A percentile compares a stretch with the other conserved stretches of the same genome.
Evolutionary conservation across 2,888 invertebrate species (phyloP).

Genomic region (Perithous albicinctus): DNA sequence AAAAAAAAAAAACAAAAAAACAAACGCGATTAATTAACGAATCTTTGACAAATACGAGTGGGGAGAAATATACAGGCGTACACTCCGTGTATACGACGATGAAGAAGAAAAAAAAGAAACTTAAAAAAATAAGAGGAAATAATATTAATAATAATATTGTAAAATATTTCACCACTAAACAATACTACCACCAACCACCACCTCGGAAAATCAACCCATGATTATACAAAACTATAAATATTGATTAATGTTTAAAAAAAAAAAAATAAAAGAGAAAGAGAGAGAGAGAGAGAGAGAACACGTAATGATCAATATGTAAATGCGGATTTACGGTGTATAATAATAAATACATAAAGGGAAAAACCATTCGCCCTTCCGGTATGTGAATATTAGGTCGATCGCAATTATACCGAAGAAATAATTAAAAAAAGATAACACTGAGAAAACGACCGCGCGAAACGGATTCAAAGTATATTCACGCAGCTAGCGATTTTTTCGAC

Average conservation of each 20-base stretch:
- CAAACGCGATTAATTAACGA: conserved; percentile 40
- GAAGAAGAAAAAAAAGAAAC: conserved; percentile 43
- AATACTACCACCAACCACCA: conserved; percentile 21
- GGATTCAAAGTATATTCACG: conserved; percentile 61
- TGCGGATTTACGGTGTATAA: conserved; percentile 47
- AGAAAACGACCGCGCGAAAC: conserved; percentile 29
- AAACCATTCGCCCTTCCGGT: conserved; percentile 59
- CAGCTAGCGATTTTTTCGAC: conserved; percentile 68
- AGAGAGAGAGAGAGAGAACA: too few species aligned
- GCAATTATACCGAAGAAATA: conserved; percentile 46
- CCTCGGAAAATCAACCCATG: conserved; percentile 27
- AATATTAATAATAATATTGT: conserved; percentile 3
- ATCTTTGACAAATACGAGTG: conserved; percentile 15
- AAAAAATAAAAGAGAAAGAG: too few species aligned
- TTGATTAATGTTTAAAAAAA: conserved; percentile 49
- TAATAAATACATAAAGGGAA: conserved; percentile 50
- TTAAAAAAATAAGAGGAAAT: conserved; percentile 22
- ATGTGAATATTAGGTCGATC: conserved; percentile 58
- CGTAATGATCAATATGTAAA: conserved; percentile 40
- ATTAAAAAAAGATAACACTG: conserved; percentile 14
- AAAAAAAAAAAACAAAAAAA: too few species aligned
- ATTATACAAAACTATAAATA: conserved; percentile 62
- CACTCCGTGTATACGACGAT: conserved; percentile 55
- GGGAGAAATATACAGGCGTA: conserved; percentile 24
- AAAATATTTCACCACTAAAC: conserved; percentile 26